Conservation (phyloP, 2,797 vertebrate species). For the Ceryle rudis region DNA sequence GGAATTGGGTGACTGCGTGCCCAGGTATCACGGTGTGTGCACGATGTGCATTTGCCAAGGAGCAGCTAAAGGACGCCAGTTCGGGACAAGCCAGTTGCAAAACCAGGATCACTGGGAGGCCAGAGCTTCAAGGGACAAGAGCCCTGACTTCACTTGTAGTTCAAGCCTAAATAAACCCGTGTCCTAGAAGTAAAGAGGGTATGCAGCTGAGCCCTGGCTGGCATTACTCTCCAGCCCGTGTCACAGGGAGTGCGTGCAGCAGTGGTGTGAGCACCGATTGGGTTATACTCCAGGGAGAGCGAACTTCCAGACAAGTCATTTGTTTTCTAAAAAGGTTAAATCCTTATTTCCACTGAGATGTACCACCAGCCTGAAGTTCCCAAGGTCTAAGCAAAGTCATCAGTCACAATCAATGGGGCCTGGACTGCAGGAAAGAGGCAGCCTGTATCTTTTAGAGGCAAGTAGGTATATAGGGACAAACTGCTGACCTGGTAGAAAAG, state of each 20-base stretch:
- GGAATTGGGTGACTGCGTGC: background rate
- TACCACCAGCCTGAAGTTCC: background rate
- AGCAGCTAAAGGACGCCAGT: background rate
- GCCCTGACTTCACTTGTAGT: background rate
- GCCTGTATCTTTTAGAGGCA: background rate
- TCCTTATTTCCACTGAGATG: background rate
- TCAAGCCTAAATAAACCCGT: background rate
- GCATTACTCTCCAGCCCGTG: background rate
- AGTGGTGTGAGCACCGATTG: background rate
- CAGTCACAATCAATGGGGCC: background rate
- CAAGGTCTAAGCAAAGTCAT: slow-evolving; percentile 9
- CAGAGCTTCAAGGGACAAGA: background rate
- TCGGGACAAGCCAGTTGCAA: background rate
- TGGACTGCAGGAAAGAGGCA: background rate
- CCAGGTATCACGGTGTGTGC: background rate
- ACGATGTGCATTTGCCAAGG: background rate
- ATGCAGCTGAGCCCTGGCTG: background rate
- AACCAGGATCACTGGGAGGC: background rate
- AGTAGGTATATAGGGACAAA: background rate
- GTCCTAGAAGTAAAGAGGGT: background rate
- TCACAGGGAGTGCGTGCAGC: background rate
- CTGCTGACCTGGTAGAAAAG: background rate
- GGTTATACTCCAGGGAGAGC: background rate
- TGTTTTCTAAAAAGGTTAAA: background rate
- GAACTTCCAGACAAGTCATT: background rate